Evolutionary conservation across 2,113 vertebrate species (phyloP).

Genomic region (Dicentrarchus labrax): DNA sequence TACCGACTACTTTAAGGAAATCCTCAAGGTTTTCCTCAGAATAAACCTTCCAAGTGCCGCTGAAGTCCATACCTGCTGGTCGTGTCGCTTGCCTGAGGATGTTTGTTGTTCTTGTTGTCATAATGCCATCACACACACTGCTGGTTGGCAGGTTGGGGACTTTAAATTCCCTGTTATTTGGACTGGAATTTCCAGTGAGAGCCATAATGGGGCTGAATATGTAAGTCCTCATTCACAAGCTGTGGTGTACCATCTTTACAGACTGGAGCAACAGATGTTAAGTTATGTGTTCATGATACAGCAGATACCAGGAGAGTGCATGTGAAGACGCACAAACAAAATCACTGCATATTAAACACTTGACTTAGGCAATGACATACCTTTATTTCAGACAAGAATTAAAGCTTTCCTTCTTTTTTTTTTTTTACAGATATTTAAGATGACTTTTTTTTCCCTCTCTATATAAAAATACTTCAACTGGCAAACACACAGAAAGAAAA

Average conservation of each 20-base stretch:
- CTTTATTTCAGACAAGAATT: constrained; percentile 59
- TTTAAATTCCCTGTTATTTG: constrained; percentile 75
- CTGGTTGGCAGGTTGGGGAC: constrained; percentile 75
- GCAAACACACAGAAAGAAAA: constrained; percentile 38
- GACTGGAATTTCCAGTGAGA: constrained; percentile 48
- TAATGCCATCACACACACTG: not conserved
- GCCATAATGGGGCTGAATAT: not conserved
- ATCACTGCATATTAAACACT: not conserved
- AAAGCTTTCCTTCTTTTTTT: constrained; percentile 36
- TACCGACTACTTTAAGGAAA: constrained; percentile 87
- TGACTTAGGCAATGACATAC: constrained; percentile 1
- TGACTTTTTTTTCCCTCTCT: not conserved
- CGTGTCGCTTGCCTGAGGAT: constrained; percentile 1
- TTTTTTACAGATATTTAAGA: constrained; percentile 25
- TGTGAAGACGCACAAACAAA: not conserved
- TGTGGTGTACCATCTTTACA: constrained; percentile 16
- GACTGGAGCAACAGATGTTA: not conserved
- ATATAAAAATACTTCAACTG: constrained; percentile 62
- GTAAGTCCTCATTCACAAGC: not conserved
- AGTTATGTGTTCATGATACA: not conserved
- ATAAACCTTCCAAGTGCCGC: constrained; percentile 88
- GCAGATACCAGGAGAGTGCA: not conserved
- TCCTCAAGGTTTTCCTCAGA: constrained; percentile 87
- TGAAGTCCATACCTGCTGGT: constrained; percentile 84
- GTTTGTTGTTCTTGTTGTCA: constrained; percentile 36